Evolutionary conservation across 1,140 invertebrate genomes (phyloP).

Genomic region (Muscidifurax raptorellus): DNA sequence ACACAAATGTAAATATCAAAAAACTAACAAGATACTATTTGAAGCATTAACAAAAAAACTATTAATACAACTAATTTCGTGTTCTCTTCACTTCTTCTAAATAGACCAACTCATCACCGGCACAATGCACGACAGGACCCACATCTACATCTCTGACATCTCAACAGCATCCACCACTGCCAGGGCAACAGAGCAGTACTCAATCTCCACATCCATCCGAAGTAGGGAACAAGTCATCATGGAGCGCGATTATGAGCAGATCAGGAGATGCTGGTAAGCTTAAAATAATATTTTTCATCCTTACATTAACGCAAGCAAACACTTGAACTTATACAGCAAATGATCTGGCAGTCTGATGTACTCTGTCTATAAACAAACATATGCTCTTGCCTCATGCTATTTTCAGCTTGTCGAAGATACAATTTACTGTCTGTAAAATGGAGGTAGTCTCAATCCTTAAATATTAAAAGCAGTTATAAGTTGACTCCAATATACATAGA

Average conservation of each 20-base stretch:
- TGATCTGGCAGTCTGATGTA: slow-evolving; percentile 11
- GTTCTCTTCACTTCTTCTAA: slow-evolving; percentile 14
- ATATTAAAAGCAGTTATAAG: background rate
- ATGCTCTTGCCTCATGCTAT: slow-evolving; percentile 29
- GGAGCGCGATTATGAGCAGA: slow-evolving; percentile 77
- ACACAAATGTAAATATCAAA: slow-evolving; percentile 63
- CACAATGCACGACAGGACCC: slow-evolving; percentile 70
- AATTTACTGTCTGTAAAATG: slow-evolving; percentile 14
- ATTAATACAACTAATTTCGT: background rate
- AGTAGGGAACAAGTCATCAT: slow-evolving; percentile 76
- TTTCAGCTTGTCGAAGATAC: slow-evolving; percentile 7
- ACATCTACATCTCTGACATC: slow-evolving; percentile 64
- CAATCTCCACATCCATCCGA: slow-evolving; percentile 69
- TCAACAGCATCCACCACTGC: slow-evolving; percentile 69
- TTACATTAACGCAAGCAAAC: slow-evolving; percentile 21
- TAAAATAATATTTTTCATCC: background rate
- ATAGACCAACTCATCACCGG: slow-evolving; percentile 70
- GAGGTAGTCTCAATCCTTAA: background rate
- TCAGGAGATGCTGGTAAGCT: slow-evolving; percentile 72
- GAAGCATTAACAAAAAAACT: background rate
- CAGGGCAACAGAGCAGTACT: slow-evolving; percentile 67
- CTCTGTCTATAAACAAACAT: slow-evolving; percentile 32
- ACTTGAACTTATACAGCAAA: slow-evolving; percentile 17
- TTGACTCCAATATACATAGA: background rate
- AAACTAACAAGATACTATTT: background rate